Evolutionary conservation across 2,797 vertebrate species (phyloP), one percentile per base, ranked within the genome.

Genomic region (Phataginus tricuspis): DNA sequence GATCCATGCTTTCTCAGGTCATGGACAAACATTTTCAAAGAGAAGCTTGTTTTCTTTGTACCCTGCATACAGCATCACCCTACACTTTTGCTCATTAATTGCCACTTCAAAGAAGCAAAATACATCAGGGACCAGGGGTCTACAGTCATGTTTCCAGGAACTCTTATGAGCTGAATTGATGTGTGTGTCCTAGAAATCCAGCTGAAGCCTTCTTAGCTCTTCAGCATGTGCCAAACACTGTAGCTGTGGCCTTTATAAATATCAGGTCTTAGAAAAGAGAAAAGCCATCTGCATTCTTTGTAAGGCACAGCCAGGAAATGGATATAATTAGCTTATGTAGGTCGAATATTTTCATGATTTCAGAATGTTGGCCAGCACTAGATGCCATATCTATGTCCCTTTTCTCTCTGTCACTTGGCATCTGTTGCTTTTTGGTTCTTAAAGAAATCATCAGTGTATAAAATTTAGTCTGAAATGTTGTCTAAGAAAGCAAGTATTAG

Each of bases 1-100:
- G 12, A 0, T 31, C 14, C 49, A 49, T 5, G 25, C 2, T 13
- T 27, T n/a, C 13, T 25, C 5, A n/a, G 29, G 7, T n/a, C 3
- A 42, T 7, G 0, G 63, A 34, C 42, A 69, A 2, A 9, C 21
- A 42, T 34, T 61, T 61, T 53, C 93, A 63, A 84, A 4, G 6
- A 14, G 19, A 11, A 49, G n/a, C 0, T 15, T 89, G 51, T 77
- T 51, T 37, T 75, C 51, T 27, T 15, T 4, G 11, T 51, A 53
- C 4, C 21, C 49, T 23, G 7, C 15, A 2, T 2, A 39, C 51
- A 18, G n/a, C 0, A 7, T 21, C 79, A 21, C 12, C 29, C 7
- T 51, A 29, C 5, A 16, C 27, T 31, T 94, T 34, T 61, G 11
- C 19, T 39, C 12, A 69, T n/a, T 25, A 45, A 10, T 23, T 5